Evolutionary conservation across 2,888 invertebrate genomes (phyloP), one percentile per base, ranked within the genome.

Genomic region (Clepsis dumicolana): DNA sequence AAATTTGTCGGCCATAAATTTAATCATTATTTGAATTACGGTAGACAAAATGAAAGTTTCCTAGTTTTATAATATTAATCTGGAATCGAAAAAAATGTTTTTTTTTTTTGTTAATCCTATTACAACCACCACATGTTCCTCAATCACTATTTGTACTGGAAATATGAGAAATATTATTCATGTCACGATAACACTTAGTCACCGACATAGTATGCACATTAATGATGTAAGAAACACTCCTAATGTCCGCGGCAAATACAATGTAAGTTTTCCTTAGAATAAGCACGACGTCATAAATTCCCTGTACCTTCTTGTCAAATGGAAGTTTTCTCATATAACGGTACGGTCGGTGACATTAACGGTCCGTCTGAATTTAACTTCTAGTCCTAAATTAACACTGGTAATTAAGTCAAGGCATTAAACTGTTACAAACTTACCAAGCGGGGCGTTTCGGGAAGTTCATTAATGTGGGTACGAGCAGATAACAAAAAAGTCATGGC

Each of bases 271-370:
- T 32, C 62, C 63, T 70, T 71, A 75, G 64, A 79, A 76, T 72
- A 75, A 74, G 71, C 73, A 77, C 77, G 66, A 72, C 71, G 79
- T 77, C 76, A 85, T 86, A 85, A 84, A 86, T 85, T 80, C 71
- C 69, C 75, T 74, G 77, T 79, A 77, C 75, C 78, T 77, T 82
- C 78, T 78, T 80, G 76, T 79, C 80, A 79, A 78, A 77, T 70
- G 76, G 70, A 84, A 86, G 84, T 85, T 87, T 84, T 79, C 85
- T 79, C 83, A 82, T 85, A 82, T 85, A 86, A 81, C 82, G 79
- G 80, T 73, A 74, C 73, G 75, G 75, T 75, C 73, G 80, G 75
- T 75, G 79, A 75, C 80, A 74, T 75, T 84, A 85, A 83, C 80
- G 80, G 80, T 71, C 78, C 74, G 70, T 75, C 77, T 77, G 79